A percentile compares a stretch with the other conserved stretches of the same genome.
Conservation (phyloP, 2,888 invertebrate genomes). For the Plebejus melissa region DNA sequence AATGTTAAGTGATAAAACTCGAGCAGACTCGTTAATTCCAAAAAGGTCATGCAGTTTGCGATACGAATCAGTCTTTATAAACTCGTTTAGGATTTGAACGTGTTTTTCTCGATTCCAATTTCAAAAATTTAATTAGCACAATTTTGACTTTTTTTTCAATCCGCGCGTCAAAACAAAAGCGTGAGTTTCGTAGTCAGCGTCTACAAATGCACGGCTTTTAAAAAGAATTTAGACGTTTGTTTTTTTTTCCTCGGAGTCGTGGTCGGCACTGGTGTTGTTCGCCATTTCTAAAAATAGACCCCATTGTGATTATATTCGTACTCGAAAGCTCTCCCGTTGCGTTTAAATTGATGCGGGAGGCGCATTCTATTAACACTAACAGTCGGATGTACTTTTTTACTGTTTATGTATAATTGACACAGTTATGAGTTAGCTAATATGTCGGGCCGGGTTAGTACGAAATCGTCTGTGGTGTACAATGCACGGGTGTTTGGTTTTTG, state of each 20-base stretch:
- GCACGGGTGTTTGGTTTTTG: slow-evolving; percentile 60
- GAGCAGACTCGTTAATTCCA: slow-evolving; percentile 10
- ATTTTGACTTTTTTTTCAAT: background rate
- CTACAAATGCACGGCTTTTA: slow-evolving; percentile 8
- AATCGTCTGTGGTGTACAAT: slow-evolving; percentile 58
- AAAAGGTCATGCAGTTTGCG: slow-evolving; percentile 5
- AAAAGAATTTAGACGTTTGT: slow-evolving; percentile 6
- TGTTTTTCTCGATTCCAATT: slow-evolving; percentile 5
- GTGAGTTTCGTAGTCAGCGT: slow-evolving; percentile 8
- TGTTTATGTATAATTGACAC: slow-evolving; percentile 53
- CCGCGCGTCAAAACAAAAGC: background rate
- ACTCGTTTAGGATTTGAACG: background rate
- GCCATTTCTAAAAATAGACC: slow-evolving; percentile 68
- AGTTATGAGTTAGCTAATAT: slow-evolving; percentile 52
- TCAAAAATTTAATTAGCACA: background rate
- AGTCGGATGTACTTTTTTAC: slow-evolving; percentile 64
- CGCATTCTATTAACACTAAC: slow-evolving; percentile 66
- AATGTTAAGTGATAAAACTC: slow-evolving; percentile 20
- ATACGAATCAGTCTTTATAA: slow-evolving; percentile 8
- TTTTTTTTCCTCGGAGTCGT: background rate
- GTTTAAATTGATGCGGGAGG: slow-evolving; percentile 76
- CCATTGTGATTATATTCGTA: slow-evolving; percentile 71
- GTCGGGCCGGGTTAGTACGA: slow-evolving; percentile 72
- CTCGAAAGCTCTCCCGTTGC: slow-evolving; percentile 69
- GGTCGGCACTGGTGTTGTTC: slow-evolving; percentile 15